Base-by-base conservation (phyloP, 2,888 invertebrate species). In the Nesidiocoris tenuis region DNA sequence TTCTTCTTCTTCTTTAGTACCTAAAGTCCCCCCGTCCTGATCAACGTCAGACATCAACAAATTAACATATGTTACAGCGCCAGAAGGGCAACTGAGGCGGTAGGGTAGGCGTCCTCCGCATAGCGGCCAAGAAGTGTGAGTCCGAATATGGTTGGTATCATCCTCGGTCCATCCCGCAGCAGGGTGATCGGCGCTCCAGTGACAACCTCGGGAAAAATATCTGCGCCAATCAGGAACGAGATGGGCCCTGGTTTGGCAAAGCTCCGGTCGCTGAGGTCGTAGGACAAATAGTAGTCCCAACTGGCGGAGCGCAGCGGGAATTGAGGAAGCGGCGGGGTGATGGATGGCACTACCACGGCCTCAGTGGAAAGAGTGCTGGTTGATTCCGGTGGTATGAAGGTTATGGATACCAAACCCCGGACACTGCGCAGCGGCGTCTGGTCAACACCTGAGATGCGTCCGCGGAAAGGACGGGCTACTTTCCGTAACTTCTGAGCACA, bases 241-340 rank as follows among this genome's bases (percentile, higher is more conserved):
- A 71, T 71, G 17, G 59, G 59, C 5, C 71, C 71, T 61, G 71
- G 71, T 25, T 23, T 3, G 18, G 12, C 17, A 18, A 68, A 68
- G 19, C n/a, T 17, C 2, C 19, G 68, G 21, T 68, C 68, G 55
- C 7, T 9, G 19, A 68, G 56, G 3, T 54, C 12, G 24, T 59
- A 72, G 2, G 39, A 54, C 7, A 56, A 22, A 23, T 25, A 76
- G 18, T 59, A 1, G 12, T 22, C 21, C 21, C 61, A 65, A 18
- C 74, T 17, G 7, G 22, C 12, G 22, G 74, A 25, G 1, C 61
- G 66, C 12, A 76, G 55, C 5, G 23, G 12, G 19, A 25, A 54
- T 7, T 39, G 63, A 25, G 76, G 74, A 23, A 76, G 19, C 21
- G 22, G 74, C 2, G 74, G 57, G 9, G 76, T 54, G n/a, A 76